These are phyloP conservation scores for Circaetus cinerascens DNA, from an alignment of 2,113 vertebrate species.

Conservation along the genomic window DNA sequence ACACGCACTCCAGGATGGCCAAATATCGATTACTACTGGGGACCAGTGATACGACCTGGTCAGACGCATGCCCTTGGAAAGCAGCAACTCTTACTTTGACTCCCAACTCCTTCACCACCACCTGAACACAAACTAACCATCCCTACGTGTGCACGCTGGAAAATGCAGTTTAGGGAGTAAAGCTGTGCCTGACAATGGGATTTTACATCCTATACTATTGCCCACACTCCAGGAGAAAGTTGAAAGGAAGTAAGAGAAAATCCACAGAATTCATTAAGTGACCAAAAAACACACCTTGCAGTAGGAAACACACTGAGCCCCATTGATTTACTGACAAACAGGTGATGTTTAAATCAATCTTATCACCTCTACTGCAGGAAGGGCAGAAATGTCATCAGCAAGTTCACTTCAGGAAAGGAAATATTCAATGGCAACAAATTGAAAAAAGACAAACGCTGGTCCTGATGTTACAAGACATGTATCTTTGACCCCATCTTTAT, in stretches of 20 bases:
- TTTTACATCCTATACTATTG: not conserved
- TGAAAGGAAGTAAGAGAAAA: not conserved
- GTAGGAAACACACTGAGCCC: not conserved
- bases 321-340: not conserved
- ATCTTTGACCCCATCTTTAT: not conserved
- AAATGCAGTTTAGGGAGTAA: not conserved
- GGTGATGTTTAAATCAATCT: not conserved
- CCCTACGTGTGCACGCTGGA: fast-evolving
- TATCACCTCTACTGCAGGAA: not conserved
- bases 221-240: not conserved
- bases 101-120: not conserved
- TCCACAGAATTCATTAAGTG: not conserved
- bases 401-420: not conserved
- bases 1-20: not conserved
- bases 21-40: not conserved
- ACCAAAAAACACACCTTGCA: not conserved
- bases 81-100: not conserved
- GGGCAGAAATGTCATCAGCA: not conserved
- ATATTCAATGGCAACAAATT: not conserved
- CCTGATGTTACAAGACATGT: fast-evolving
- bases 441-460: not conserved
- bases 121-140: not conserved
- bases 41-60: not conserved
- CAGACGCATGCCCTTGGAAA: not conserved
- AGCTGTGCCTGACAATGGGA: not conserved